Base-by-base conservation (phyloP, 2,797 vertebrate species). In the Clarias fuscus region DNA sequence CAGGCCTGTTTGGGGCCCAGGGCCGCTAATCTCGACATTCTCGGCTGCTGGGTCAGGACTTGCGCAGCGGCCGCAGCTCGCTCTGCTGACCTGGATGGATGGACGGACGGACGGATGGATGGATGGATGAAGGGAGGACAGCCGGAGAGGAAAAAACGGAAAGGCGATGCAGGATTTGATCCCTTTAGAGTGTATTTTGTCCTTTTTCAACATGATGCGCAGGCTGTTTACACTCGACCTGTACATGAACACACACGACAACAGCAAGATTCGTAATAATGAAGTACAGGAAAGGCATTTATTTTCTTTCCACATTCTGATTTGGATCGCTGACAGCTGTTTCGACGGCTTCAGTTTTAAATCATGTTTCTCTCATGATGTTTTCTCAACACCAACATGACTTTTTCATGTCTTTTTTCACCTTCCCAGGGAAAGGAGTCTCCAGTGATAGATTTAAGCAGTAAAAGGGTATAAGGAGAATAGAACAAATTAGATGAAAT, bases 1-100 rank as follows among this genome's bases (percentile, higher is more conserved):
- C 94, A 94, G 90, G 88, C 90, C 90, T 90, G 91, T 93, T 91
- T 93, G 91, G 92, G 91, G 92, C 92, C 91, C 24, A 48, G 61
- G 93, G 93, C 93, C 88, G 92, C 90, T 92, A 89, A 93, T 93
- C 94, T 92, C 83, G 88, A 84, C 79, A 71, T 62, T 40, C 73
- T 18, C 68, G 30, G 40, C 53, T 86, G 92, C 85, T 83, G 85
- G 92, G 91, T 94, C 91, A 92, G 91, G 90, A 92, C 86, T 86
- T 83, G 70, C 79, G 86, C 70, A 73, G 53, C 79, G 88, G 82
- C 80, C 86, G 89, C 92, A 87, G 90, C 91, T 90, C 88, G 90
- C 89, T 88, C 88, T 89, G 90, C 88, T 92, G 91, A 93, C 93
- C 91, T 92, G 91, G 88, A 90, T 90, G 92, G 89, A 86, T 73